Evolutionary conservation across 2,113 vertebrate genomes (phyloP), one percentile per base, ranked within the genome.

Genomic region (Atlantisia rogersi): DNA sequence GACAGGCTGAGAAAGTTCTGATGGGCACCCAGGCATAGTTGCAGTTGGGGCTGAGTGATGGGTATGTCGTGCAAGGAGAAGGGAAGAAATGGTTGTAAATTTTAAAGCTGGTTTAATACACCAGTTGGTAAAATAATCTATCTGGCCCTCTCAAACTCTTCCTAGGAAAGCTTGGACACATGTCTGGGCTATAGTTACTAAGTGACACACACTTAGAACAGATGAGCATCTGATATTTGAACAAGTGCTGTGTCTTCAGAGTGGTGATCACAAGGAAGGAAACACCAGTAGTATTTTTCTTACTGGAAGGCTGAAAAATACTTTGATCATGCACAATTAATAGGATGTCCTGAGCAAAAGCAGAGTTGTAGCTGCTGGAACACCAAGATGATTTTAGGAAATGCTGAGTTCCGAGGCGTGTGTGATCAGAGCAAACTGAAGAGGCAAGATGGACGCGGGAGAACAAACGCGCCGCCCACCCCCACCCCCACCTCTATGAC

Each of bases 401-500:
- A 65, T 64, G 44, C 44, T 65, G 82, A 62, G 46, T 55, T 79
- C 50, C 46, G 32, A 68, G 18, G 18, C 40, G 4, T 52, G n/a
- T 58, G 35, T 26, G 39, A 32, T 71, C 65, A 76, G 60, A 80
- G 40, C 37, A 68, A 86, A 58, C 0, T 22, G 56, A 80, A 60
- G 46, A 73, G 25, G 37, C 40, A 67, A 56, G 50, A 24, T 25
- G 31, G 83, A 39, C 25, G 17, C 14, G 29, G 48, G 32, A 56
- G 35, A 88, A 40, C 9, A 77, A 56, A 75, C 11, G 9, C 59
- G 28, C 6, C 20, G 18, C 3, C 6, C 37, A 8, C 12, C 16
- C 13, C 4, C 32, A 7, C 12, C 25, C 15, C 0, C 2, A 0
- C 19, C 17, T 5, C 0, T 2, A 0, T 10, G 37, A 31, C 9